Base-by-base conservation (phyloP, 2,797 vertebrate genomes). In the Brachyalestes nurse region DNA sequence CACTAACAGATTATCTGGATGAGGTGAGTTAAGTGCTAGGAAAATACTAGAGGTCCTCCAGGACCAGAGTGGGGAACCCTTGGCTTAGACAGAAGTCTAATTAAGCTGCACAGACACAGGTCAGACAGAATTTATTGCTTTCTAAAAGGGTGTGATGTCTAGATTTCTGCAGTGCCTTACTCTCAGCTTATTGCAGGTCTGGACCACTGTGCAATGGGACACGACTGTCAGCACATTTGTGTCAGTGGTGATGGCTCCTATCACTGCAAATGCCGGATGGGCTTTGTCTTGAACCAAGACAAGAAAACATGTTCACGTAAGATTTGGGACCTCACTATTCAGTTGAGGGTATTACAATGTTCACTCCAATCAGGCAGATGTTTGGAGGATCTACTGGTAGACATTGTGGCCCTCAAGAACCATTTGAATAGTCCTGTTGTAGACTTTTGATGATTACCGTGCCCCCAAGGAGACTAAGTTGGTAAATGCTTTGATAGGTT, bases 211-310 rank as follows among this genome's bases (percentile, higher is more conserved):
- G 89, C 87, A 6, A 89, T 91, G 47, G 93, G 93, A 91, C 94
- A 98, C 0, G 91, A 95, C 83, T 97, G 97, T 14, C 88, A 97
- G 83, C 97, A 98, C 87, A 77, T 94, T 82, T 98, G 96, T 1
- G 86, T 96, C 91, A 95, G 90, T 55, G 92, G 88, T 73, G 90
- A 87, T 23, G 91, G 89, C 71, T 93, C 91, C 82, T 95, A 91
- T 85, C 91, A 92, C 87, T 97, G 97, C 34, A 91, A 93, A 90
- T 98, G 97, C 90, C 89, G 90, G 19, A 89, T 77, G 12, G 95
- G 96, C 79, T 97, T 92, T 84, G 87, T 87, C 86, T 89, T 97
- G 90, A 96, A 96, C 65, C 85, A 88, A 21, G 96, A 97, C 90
- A 88, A 90, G 91, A 97, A 91, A 89, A 95, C 93, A 0, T 97